phyloP scores from a whole-genome alignment of 2,888 invertebrate species.

The Villa cingulata region DNA sequence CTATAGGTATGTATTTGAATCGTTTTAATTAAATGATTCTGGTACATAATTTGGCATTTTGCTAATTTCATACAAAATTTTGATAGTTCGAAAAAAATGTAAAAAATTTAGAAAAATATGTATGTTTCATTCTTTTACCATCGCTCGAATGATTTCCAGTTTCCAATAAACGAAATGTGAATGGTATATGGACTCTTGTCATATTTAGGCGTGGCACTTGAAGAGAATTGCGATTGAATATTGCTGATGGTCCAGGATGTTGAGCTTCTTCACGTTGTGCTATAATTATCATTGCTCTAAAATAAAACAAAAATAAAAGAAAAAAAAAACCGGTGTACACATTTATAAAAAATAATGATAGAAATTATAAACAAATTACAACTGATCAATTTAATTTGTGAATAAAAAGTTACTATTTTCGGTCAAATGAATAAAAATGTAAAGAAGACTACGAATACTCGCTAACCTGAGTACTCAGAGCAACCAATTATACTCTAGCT shows the following conservation, averaged over 20 bases:
- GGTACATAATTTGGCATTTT: too few species aligned
- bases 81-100: too few species aligned
- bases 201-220: slow-evolving; percentile 55
- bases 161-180: slow-evolving; percentile 64
- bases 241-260: slow-evolving; percentile 1
- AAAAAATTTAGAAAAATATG: too few species aligned
- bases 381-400: not conserved
- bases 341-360: too few species aligned
- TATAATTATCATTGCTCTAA: slow-evolving; percentile 11
- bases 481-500: too few species aligned
- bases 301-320: not conserved
- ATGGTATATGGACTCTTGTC: slow-evolving; percentile 73
- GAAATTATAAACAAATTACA: not conserved
- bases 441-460: too few species aligned
- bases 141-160: slow-evolving; percentile 54
- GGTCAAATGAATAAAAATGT: too few species aligned
- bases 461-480: too few species aligned
- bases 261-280: slow-evolving; percentile 10
- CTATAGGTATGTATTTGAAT: too few species aligned
- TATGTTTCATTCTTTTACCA: slow-evolving; percentile 35
- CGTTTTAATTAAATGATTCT: too few species aligned
- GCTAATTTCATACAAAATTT: not conserved
- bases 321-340: not conserved
- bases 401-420: too few species aligned
- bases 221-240: slow-evolving; percentile 10